Evolutionary conservation across 1,140 invertebrate species (phyloP), one percentile per base, ranked within the genome.

Genomic region (Rhopalosiphum padi): DNA sequence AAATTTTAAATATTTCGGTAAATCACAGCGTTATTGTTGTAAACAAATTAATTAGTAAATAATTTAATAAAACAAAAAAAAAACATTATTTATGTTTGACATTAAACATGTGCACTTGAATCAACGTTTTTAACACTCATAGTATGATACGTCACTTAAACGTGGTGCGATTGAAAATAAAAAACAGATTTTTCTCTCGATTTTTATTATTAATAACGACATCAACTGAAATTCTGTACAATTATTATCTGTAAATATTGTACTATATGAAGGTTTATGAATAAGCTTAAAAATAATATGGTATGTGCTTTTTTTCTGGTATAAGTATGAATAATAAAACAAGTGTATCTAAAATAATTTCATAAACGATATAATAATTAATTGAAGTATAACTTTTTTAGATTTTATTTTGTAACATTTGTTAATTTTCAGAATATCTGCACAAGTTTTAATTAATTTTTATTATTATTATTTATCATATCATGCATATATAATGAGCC

Each of bases 121-220:
- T n/a, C n/a, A 77, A 77, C n/a, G 30, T n/a, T n/a, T 77, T 77
- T 77, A 6, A 18, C 60, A n/a, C 30, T 18, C 30, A 7, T 77
- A 77, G n/a, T 77, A 77, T 68, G 60, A 77, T 77, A n/a, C n/a
- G 15, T 77, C 60, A 77, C n/a, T 77, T 77, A n/a, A 77, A 77
- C 60, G 60, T 15, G 60, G 60, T n/a, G 15, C 60, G 60, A 77
- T n/a, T 77, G 60, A 77, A 77, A 77, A 77, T n/a, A 77, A 77
- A 68, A 60, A 77, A 77, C 30, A 0, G 15, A 15, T n/a, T 77
- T 77, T 77, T 77, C 15, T 77, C 30, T 15, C 15, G 30, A 1
- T n/a, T 77, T 35, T 77, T 35, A 21, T 77, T 15, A 68, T 77
- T 77, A 77, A 77, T 77, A 77, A 77, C 15, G 60, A 77, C n/a